Base-by-base conservation (phyloP, 2,113 vertebrate species). In the Thomomys bottae region DNA sequence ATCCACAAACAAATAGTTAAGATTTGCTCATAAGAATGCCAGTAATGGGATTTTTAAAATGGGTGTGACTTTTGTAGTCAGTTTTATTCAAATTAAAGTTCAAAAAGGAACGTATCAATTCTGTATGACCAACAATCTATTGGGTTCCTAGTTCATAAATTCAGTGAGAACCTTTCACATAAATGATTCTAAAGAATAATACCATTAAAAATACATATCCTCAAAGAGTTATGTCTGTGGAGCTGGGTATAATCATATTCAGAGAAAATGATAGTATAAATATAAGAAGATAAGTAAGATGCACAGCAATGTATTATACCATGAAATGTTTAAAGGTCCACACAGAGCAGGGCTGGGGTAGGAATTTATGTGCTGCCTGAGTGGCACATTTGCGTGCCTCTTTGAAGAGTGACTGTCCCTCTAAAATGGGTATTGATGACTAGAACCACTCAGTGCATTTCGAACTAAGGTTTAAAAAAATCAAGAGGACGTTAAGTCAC, bases 51-150 rank as follows among this genome's bases (percentile, higher is more conserved):
- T 45, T 92, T 66, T 63, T 64, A 91, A 79, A 88, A 91, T 7
- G 24, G 61, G 92, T 80, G 2, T 79, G 24, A 67, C 21, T 85
- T n/a, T 8, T 79, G 24, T 61, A 85, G 40, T 42, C 24, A 57
- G 34, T 24, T 66, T 82, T 42, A 72, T 89, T 95, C 73, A 89
- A 93, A 87, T 82, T 81, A 82, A 81, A 91, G 63, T 75, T 67
- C 61, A 93, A 79, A 17, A 73, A 83, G 83, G 15, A 78, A 26
- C 38, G 85, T 72, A 84, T 68, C 76, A 94, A 81, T 93, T 93
- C 40, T 86, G 79, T 2, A 73, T 57, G 75, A 49, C 36, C 66
- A 91, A 82, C n/a, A 75, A 36, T 87, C 30, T n/a, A 32, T 5
- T 76, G 66, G 23, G 38, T 54, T 93, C 61, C 89, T 87, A 89